phyloP scores from a whole-genome alignment of 2,113 vertebrate species.

The Perognathus longimembris region DNA sequence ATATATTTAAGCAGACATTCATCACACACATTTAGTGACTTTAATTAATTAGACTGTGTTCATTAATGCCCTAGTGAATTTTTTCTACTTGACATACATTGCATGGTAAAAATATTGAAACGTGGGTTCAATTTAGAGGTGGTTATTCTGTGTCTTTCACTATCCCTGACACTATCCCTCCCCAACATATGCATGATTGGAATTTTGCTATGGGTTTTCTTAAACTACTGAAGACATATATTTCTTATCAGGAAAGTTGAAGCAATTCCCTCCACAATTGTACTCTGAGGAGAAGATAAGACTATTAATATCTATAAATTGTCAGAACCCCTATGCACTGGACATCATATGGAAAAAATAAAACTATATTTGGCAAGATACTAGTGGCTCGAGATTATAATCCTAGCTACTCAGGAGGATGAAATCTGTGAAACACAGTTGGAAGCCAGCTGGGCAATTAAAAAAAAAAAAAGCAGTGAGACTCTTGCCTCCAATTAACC shows the following conservation, averaged over 20 bases:
- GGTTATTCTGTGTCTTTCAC: background rate
- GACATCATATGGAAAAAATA: background rate
- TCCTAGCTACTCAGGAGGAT: too few species aligned
- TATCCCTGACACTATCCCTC: background rate
- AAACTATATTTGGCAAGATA: background rate
- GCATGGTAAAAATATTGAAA: conserved; percentile 23
- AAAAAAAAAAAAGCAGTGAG: too few species aligned
- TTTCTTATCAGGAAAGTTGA: conserved; percentile 25
- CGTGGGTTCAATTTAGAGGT: conserved; percentile 19
- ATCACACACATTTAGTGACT: conserved; percentile 18
- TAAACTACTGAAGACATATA: conserved; percentile 11
- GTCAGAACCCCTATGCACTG: background rate
- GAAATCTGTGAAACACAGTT: too few species aligned
- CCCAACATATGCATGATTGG: background rate
- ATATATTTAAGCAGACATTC: background rate
- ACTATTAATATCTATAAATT: background rate
- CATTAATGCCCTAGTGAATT: conserved; percentile 35
- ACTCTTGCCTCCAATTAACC: too few species aligned
- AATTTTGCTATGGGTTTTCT: background rate
- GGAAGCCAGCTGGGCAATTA: too few species aligned
- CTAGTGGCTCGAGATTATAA: too few species aligned
- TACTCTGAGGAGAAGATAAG: background rate
- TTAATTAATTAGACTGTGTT: conserved; percentile 57
- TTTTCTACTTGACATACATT: conserved; percentile 37
- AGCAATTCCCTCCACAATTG: background rate